These are phyloP conservation scores for Corynorhinus townsendii DNA, from an alignment of 2,113 vertebrate genomes.

Conservation along the genomic window DNA sequence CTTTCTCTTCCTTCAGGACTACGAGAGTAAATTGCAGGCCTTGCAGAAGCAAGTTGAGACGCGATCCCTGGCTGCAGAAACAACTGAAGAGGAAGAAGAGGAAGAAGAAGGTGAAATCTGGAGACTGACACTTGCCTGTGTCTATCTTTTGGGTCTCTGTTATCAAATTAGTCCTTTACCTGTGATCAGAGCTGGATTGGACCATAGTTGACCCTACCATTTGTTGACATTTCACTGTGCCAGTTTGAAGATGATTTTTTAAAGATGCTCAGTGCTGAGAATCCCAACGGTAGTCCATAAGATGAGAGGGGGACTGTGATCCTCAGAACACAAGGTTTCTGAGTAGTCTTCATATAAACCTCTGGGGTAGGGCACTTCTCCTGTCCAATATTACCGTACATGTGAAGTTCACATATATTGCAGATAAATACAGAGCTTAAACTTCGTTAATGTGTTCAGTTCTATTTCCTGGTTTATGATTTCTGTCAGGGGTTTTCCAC, in stretches of 20 bases:
- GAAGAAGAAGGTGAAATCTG: conserved; percentile 88
- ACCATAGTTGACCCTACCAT: neutral
- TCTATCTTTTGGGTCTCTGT: neutral
- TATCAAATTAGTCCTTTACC: neutral
- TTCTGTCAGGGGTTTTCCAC: neutral
- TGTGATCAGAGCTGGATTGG: neutral
- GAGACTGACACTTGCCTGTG: neutral
- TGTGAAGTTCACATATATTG: neutral
- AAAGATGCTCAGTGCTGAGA: neutral
- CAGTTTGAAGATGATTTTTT: neutral
- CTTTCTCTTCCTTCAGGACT: conserved; percentile 88
- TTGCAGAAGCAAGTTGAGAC: conserved; percentile 99
- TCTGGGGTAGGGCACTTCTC: neutral
- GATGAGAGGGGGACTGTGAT: neutral
- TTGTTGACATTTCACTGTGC: neutral
- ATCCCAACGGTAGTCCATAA: neutral
- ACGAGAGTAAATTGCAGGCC: conserved; percentile 97
- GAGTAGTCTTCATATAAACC: neutral
- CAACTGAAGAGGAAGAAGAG: conserved; percentile 93
- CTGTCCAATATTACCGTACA: neutral
- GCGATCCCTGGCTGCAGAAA: conserved; percentile 91
- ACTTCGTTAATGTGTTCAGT: neutral
- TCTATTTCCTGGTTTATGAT: neutral
- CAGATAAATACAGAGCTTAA: neutral
- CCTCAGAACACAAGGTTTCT: neutral